Conservation (phyloP, 1,140 invertebrate species). For the Drosophila biarmipes region DNA sequence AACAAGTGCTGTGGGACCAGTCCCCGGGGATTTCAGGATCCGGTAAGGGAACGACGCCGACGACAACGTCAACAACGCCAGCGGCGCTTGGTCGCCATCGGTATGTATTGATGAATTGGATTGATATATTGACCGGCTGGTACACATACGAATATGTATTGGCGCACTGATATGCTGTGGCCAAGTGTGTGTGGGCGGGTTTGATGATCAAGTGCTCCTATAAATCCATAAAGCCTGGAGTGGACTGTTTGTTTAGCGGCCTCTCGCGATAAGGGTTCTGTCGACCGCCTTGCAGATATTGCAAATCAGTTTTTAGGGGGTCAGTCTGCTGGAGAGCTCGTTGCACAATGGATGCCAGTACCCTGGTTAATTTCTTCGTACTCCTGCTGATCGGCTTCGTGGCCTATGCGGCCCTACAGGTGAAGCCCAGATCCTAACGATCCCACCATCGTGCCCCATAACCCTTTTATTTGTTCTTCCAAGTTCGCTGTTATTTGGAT, state of each 20-base stretch:
- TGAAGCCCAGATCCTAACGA: conserved; percentile 9
- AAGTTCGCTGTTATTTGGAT: conserved; percentile 64
- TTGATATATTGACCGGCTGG: conserved; percentile 10
- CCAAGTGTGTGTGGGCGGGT: conserved; percentile 31
- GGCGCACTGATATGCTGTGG: conserved; percentile 29
- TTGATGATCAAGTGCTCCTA: conserved; percentile 38
- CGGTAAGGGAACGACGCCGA: background rate
- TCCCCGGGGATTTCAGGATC: conserved; percentile 5
- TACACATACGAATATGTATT: conserved; percentile 1
- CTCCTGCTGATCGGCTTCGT: conserved; percentile 49
- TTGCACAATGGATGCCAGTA: conserved; percentile 52
- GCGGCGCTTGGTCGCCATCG: conserved; percentile 8
- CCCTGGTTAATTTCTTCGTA: conserved; percentile 40
- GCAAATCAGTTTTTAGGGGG: conserved; percentile 39
- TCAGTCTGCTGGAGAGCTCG: conserved; percentile 57
- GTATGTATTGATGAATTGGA: conserved; percentile 30
- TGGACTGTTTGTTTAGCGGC: conserved; percentile 41
- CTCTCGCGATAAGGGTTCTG: conserved; percentile 22
- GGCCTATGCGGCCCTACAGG: conserved; percentile 57
- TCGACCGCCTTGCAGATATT: conserved; percentile 20
- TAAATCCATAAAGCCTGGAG: conserved; percentile 53
- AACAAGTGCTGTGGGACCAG: conserved; percentile 46
- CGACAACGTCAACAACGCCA: conserved; percentile 4
- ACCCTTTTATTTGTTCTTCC: background rate
- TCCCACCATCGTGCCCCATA: background rate